Evolutionary conservation across 23 tunicate genomes (phyloP).

Genomic region (Halocynthia aurantium): DNA sequence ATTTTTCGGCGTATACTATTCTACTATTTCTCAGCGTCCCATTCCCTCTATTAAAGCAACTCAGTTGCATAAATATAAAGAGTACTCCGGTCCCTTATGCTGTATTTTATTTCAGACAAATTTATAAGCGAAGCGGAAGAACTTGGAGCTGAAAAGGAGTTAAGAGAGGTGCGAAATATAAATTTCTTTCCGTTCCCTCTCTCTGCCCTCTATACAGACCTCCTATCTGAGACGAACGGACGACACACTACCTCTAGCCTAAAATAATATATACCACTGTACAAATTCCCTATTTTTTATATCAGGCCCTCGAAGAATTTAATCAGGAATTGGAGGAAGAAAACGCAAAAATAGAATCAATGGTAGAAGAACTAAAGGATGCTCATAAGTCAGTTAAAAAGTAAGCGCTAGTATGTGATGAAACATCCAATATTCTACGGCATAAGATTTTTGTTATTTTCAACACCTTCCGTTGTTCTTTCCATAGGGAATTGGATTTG

Average conservation of each 20-base stretch:
- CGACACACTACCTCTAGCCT: background rate
- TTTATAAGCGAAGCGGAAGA: slow-evolving; percentile 29
- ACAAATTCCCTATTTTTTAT: background rate
- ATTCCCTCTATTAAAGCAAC: too few species aligned
- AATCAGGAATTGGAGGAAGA: slow-evolving; percentile 43
- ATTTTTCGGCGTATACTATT: too few species aligned
- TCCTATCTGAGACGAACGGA: background rate
- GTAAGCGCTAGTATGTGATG: slow-evolving; percentile 11
- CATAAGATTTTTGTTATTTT: background rate
- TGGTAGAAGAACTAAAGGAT: slow-evolving; percentile 38
- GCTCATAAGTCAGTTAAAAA: slow-evolving; percentile 32
- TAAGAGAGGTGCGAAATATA: slow-evolving; percentile 14
- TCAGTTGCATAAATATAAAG: background rate
- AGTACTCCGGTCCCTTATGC: background rate
- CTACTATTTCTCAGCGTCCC: too few species aligned
- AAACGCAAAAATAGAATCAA: slow-evolving; percentile 36
- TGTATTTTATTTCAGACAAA: slow-evolving; percentile 19
- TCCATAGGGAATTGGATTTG: slow-evolving; percentile 11
- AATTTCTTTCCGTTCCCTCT: background rate
- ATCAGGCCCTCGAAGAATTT: slow-evolving; percentile 47
- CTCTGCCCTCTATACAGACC: background rate
- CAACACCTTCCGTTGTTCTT: background rate
- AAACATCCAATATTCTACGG: background rate
- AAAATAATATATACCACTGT: background rate
- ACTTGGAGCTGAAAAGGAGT: slow-evolving; percentile 26